phyloP scores from a whole-genome alignment of 2,888 invertebrate genomes.

The Nudaria mundana region DNA sequence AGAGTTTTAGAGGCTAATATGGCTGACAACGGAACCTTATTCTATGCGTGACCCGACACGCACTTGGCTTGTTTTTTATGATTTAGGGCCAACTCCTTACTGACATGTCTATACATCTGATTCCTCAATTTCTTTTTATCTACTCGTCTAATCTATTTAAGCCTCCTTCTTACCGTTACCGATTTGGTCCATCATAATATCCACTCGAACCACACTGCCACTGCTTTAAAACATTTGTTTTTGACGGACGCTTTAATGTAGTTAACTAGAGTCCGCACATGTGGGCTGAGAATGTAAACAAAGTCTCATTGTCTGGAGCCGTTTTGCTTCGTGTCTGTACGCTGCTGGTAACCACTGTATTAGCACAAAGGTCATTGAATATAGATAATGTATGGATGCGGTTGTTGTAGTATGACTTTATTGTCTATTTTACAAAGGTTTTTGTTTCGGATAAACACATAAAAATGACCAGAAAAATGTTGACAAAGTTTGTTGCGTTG shows the following conservation, averaged over 20 bases:
- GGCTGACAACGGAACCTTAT: no score
- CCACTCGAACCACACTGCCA: neutral
- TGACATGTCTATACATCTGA: no score
- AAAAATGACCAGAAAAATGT: no score
- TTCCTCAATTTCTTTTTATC: no score
- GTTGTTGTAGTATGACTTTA: neutral
- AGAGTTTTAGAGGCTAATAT: no score
- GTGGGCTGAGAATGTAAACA: neutral
- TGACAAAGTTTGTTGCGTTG: no score
- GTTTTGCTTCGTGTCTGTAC: slow-evolving; percentile 7
- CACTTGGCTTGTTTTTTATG: no score
- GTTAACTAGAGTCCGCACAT: neutral
- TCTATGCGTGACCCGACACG: no score
- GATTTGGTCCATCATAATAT: no score
- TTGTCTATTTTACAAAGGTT: neutral
- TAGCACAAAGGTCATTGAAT: neutral
- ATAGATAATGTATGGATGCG: slow-evolving; percentile 9
- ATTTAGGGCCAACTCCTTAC: no score
- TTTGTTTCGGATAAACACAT: neutral
- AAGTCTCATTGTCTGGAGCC: slow-evolving; percentile 20
- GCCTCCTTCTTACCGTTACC: no score
- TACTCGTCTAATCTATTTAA: no score
- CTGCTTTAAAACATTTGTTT: neutral
- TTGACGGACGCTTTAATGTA: neutral
- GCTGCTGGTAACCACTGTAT: slow-evolving; percentile 16